Evolutionary conservation across 2,113 vertebrate species (phyloP).

Genomic region (Meriones unguiculatus): DNA sequence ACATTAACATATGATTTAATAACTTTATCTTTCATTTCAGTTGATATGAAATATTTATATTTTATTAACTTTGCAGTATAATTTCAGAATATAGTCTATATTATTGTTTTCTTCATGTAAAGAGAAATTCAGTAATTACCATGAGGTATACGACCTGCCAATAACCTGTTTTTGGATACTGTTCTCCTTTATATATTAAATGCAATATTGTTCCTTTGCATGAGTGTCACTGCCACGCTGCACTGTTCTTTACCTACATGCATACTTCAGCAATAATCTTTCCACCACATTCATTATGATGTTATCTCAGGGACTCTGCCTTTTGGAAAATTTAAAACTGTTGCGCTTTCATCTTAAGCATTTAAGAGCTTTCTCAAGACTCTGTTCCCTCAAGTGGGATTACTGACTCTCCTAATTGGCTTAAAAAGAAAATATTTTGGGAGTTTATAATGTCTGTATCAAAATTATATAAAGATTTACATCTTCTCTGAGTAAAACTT

Average conservation of each 20-base stretch:
- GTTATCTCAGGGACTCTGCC: neutral
- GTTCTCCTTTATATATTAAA: neutral
- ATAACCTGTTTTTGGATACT: neutral
- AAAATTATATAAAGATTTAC: neutral
- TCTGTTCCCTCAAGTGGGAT: neutral
- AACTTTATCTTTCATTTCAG: neutral
- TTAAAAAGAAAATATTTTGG: neutral
- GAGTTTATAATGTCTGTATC: neutral
- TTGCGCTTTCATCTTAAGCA: neutral
- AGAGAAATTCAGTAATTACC: neutral
- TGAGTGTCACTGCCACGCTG: neutral
- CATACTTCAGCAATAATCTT: neutral
- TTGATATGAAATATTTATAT: neutral
- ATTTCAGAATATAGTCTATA: neutral
- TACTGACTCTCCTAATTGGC: neutral
- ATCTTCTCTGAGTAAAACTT: neutral
- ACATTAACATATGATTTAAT: neutral
- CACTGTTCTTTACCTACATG: neutral
- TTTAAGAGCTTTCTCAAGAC: neutral
- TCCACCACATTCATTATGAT: neutral
- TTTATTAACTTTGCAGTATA: neutral
- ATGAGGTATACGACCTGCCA: neutral
- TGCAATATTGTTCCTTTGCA: no score
- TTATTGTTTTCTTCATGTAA: neutral
- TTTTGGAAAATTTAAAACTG: neutral